Conservation (phyloP, 2,888 invertebrate genomes). For the Heterodera filipjevi region DNA sequence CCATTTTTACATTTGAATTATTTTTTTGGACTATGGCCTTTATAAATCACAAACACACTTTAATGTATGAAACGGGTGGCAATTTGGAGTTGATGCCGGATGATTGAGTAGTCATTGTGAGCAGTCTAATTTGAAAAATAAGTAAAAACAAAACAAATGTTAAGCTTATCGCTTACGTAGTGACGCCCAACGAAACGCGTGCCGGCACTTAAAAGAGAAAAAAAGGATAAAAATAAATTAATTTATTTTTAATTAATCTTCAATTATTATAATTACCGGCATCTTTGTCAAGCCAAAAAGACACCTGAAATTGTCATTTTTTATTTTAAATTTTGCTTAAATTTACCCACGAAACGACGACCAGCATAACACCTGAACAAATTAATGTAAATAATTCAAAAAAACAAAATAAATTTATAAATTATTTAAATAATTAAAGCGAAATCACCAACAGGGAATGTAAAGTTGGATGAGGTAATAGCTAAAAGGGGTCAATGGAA, state of each 20-base stretch:
- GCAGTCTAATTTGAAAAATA: constrained; percentile 34
- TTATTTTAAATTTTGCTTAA: background rate
- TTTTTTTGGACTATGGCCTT: background rate
- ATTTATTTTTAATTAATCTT: background rate
- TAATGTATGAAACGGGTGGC: constrained; percentile 59
- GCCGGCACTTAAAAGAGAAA: constrained; percentile 59
- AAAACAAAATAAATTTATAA: no score
- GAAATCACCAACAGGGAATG: constrained; percentile 78
- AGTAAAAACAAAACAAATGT: background rate
- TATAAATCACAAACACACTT: constrained; percentile 42
- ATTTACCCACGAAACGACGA: constrained; percentile 70
- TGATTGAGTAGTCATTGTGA: constrained; percentile 64
- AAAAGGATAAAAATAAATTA: constrained; percentile 43
- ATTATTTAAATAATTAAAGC: background rate
- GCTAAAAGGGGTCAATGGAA: constrained; percentile 40
- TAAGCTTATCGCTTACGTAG: constrained; percentile 42
- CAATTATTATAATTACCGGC: constrained; percentile 11
- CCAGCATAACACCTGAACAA: constrained; percentile 75
- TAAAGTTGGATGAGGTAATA: constrained; percentile 79
- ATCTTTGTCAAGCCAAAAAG: constrained; percentile 64
- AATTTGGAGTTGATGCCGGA: constrained; percentile 77
- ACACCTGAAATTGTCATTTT: constrained; percentile 15
- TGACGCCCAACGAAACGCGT: constrained; percentile 64
- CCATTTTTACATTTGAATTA: constrained; percentile 1
- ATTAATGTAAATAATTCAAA: background rate